These are phyloP conservation scores for Mesembrinibis cayennensis DNA, from an alignment of 2,113 vertebrate species.

Conservation along the genomic window DNA sequence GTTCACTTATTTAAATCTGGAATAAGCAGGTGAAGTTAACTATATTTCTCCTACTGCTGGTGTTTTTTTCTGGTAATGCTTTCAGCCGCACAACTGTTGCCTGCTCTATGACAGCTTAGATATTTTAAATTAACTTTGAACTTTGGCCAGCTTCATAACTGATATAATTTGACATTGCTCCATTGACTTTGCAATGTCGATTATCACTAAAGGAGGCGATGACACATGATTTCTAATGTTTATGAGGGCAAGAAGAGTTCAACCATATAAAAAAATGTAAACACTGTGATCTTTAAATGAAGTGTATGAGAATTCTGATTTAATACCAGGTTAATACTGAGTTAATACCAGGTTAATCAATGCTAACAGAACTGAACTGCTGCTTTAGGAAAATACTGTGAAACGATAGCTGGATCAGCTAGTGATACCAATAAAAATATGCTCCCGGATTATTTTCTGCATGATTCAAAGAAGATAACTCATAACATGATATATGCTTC, in stretches of 20 bases:
- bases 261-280: background rate
- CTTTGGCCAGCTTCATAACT: background rate
- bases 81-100: background rate
- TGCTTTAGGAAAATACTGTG: background rate
- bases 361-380: background rate
- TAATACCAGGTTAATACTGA: background rate
- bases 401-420: background rate
- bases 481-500: background rate
- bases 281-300: background rate
- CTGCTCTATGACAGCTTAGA: background rate
- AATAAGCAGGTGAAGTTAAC: background rate
- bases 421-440: background rate
- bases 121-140: background rate
- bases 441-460: background rate
- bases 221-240: background rate
- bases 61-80: background rate
- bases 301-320: background rate
- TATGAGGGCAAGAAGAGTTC: background rate
- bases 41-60: background rate
- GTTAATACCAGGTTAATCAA: background rate
- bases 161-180: background rate
- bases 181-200: background rate
- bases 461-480: background rate
- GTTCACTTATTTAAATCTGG: background rate
- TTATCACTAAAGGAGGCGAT: background rate